Base-by-base conservation (phyloP, 1,140 invertebrate species). In the Lasioglossum albipes region DNA sequence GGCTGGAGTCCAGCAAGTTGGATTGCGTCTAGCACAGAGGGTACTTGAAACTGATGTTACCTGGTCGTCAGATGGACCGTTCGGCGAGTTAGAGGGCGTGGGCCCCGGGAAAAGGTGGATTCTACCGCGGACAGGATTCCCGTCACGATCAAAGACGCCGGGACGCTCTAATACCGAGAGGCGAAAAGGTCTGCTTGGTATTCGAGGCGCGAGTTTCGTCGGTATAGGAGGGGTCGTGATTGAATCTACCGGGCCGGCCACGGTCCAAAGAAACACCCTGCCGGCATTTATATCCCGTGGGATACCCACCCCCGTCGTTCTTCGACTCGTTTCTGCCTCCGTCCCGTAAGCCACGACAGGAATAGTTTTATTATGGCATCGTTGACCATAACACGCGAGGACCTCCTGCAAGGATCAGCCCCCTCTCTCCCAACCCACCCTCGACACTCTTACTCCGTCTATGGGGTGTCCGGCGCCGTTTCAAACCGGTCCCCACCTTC, bases 301-400 rank as follows among this genome's bases (percentile, higher is more conserved):
- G 85, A 83, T 79, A 62, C 80, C 64, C 70, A 72, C 62, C 20
- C 75, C 62, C 22, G 36, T 27, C 27, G 16, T 7, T n/a, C 31
- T 22, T 27, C 64, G 45, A 52, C 62, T 9, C 62, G 62, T 41
- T 5, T 20, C 31, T 27, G 13, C 62, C 62, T 16, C 16, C 16
- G 27, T 20, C 62, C 6, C 62, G 62, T 20, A 65, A 65, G 16
- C 62, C 79, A 78, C 83, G 83, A 88, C 88, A 87, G 82, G 83
- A 90, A 90, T 89, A 91, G 89, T 91, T 90, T 90, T 91, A 91
- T 90, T 90, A 91, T 89, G 88, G 88, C 85, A 66, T 79, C 83
- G 85, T 84, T 83, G 86, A 82, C 86, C 87, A 89, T 90, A 91
- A 86, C 83, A 71, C 72, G 62, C 59, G 31, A 36, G 22, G 73